These are phyloP conservation scores for Ditula angustiorana DNA, from an alignment of 2,888 invertebrate species.

Conservation along the genomic window DNA sequence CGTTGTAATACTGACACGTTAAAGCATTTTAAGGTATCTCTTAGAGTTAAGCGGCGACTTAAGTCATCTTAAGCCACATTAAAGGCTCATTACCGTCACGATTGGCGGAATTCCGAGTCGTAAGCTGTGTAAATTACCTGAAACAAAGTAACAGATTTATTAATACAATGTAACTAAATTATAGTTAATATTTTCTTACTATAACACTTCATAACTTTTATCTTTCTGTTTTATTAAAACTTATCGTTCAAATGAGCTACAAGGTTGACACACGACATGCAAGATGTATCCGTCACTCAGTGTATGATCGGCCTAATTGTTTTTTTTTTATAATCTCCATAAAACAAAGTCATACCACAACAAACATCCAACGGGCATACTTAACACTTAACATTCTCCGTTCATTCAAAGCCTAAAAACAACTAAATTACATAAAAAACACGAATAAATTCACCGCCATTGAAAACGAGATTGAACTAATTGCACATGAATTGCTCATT, in stretches of 20 bases:
- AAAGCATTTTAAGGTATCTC: conserved; percentile 8
- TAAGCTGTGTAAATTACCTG: conserved; percentile 27
- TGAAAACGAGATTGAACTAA: conserved; percentile 72
- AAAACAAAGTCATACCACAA: background rate
- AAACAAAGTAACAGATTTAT: conserved; percentile 18
- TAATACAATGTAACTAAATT: background rate
- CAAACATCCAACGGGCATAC: conserved; percentile 46
- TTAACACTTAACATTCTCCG: conserved; percentile 52
- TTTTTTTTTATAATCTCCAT: background rate
- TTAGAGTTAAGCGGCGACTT: conserved; percentile 3
- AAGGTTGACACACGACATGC: no score
- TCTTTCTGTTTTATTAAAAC: no score
- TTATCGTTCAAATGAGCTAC: no score
- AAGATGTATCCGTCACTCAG: no score
- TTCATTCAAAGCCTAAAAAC: conserved; percentile 58
- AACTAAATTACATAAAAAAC: conserved; percentile 61
- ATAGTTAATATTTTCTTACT: background rate
- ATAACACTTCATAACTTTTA: no score
- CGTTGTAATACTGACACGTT: conserved; percentile 12
- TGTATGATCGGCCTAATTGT: no score
- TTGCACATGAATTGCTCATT: conserved; percentile 75
- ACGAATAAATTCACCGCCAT: conserved; percentile 54
- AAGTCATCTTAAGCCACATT: background rate
- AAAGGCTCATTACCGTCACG: background rate
- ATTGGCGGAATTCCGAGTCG: background rate